Evolutionary conservation across 1,140 invertebrate species (phyloP), one percentile per base, ranked within the genome.

Genomic region (Platyura marginata): DNA sequence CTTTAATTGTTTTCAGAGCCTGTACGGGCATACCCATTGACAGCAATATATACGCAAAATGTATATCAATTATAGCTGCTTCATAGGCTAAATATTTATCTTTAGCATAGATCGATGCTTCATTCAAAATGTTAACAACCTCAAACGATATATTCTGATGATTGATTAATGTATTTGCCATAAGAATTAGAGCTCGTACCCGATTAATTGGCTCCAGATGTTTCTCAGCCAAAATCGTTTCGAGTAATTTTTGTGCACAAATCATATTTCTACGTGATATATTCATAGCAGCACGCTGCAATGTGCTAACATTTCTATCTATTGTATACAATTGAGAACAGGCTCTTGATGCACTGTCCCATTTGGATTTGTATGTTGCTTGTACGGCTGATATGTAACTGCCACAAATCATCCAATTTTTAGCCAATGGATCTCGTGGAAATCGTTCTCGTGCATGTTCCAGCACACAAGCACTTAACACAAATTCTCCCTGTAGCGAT

Each of bases 71-170:
- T 18, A 84, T 53, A 1, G 80, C 75, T 39, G 73, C 68, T 42
- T 82, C 70, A 51, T 82, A 83, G 42, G 81, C 74, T 47, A 89
- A 64, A 61, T 85, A 74, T 50, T 82, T 77, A 15, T 71, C 68
- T 29, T 71, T 69, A 10, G 81, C 77, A 37, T 81, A 62, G 20
- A 77, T 71, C 13, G 86, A 61, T 35, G 81, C 81, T 43, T 74
- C 71, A 44, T 80, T 77, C 13, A 89, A 56, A 16, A 77, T 55
- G 41, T 68, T 66, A 0, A 78, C 62, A 46, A 72, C 69, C 32
- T 68, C 67, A 6, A 69, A 57, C 13, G 64, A 57, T 19, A 64
- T 56, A 15, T 46, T 51, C 49, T 48, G 69, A 42, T 49, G 69
- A 43, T 62, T 63, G 44, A 66, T 59, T 43, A 59, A 65, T 33